Evolutionary conservation across 2,888 invertebrate genomes (phyloP), one percentile per base, ranked within the genome.

Genomic region (Aporophyla lueneburgensis): DNA sequence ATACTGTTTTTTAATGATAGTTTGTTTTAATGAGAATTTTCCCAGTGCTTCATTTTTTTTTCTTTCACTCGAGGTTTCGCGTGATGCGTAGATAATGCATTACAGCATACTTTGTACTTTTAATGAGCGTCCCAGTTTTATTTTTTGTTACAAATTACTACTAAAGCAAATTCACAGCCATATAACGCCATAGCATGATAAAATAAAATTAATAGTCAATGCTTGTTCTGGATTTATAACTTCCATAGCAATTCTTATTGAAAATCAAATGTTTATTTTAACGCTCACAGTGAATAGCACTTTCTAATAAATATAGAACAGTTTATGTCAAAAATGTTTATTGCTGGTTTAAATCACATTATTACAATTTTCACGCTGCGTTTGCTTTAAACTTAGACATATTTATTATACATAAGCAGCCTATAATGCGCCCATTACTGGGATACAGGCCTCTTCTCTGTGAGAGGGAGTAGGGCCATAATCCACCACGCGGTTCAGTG

Each of bases 81-180:
- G 21, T 58, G n/a, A 59, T 83, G 43, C 63, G n/a, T 75, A 58
- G n/a, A 81, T 53, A 4, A 65, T 53, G 33, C n/a, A 33, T 19
- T 46, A 46, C 7, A 58, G 33, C 51, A 16, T 40, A 53, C 43
- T 77, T 43, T 63, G 33, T 53, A 46, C 0, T 75, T 81, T 63
- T 63, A 81, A 75, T 81, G 56, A 75, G 46, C 51, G 82, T n/a
- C 46, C 58, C 9, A 53, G 51, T 72, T 76, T n/a, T 49, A 54
- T 12, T 71, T 80, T 19, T 43, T 75, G 19, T 46, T 2, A 46
- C 46, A 62, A 56, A n/a, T 49, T 33, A 51, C 14, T 33, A 74
- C 16, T 51, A 14, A 24, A 43, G 21, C n/a, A 27, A 24, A 72
- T 54, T 33, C 24, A n/a, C 12, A 24, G 43, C 16, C 21, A 3